Base-by-base conservation (phyloP, 2,888 invertebrate species). In the Caenorhabditis angaria region DNA sequence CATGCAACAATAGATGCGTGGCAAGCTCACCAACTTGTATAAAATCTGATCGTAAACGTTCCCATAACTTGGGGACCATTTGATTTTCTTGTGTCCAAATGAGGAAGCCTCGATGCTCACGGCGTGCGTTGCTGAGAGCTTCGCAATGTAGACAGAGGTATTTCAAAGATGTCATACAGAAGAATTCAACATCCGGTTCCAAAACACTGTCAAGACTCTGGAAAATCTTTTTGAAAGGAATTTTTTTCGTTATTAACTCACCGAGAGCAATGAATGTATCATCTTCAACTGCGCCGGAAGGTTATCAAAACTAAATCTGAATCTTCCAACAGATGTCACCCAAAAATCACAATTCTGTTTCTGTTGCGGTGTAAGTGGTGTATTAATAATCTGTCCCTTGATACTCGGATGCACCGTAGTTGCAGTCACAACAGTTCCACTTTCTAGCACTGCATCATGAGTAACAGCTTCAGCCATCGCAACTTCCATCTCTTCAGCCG, bases 81-180 rank as follows among this genome's bases (percentile, higher is more conserved):
- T 95, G 90, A 88, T 95, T 95, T 89, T 96, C 95, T 88, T 99
- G 75, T 2, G 78, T 76, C 85, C 85, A 86, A 12, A 85, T 82
- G n/a, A 85, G 61, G 65, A 83, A 85, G 20, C 85, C 80, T 20
- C 81, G 72, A 87, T 97, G 94, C 83, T 96, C 95, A 70, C 93
- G 92, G 0, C 94, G 91, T 0, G 94, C 93, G 86, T 92, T 92
- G 20, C 92, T 92, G 79, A 94, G 91, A n/a, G 95, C 94, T 88
- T 97, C 97, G 0, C 95, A 95, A 87, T 97, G 94, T 27, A 99
- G 90, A 65, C 94, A 93, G 87, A 97, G 90, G 67, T 94, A 92
- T 89, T 95, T 94, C 29, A 99, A 90, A 78, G 95, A 94, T 85
- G 94, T 93, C 64, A 99, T 90, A 88, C 97, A 91, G 87, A 95